These are phyloP conservation scores for Phrynosoma blainvillii DNA, from an alignment of 2,113 vertebrate species.

Conservation along the genomic window DNA sequence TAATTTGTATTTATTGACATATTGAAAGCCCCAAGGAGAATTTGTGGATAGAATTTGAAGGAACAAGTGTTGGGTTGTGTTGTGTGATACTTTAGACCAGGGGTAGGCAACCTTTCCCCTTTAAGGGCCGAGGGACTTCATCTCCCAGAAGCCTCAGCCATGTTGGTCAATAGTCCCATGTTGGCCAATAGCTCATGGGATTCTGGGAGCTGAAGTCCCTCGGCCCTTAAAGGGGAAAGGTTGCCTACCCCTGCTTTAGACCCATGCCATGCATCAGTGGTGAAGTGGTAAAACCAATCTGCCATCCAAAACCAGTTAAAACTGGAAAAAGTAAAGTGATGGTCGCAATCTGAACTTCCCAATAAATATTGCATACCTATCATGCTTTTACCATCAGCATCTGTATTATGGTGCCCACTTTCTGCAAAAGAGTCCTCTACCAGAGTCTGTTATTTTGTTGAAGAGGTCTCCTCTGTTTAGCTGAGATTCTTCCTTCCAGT, in stretches of 20 bases:
- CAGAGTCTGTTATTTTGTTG: neutral
- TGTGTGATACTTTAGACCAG: slow-evolving; percentile 5
- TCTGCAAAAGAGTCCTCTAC: neutral
- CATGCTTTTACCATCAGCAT: neutral
- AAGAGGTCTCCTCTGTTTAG: neutral
- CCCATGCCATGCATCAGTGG: neutral
- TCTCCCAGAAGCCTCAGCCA: too few species aligned
- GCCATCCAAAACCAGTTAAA: neutral
- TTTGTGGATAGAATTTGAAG: too few species aligned
- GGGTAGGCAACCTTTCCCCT: too few species aligned
- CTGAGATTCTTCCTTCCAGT: neutral
- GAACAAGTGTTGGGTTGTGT: neutral
- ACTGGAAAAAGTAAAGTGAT: neutral
- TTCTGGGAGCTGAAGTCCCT: too few species aligned
- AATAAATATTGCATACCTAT: neutral
- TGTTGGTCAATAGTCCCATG: too few species aligned
- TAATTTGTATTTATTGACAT: neutral
- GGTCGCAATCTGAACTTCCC: neutral
- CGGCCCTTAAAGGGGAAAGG: too few species aligned
- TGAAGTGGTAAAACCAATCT: neutral
- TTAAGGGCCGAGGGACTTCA: too few species aligned
- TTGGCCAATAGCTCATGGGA: too few species aligned
- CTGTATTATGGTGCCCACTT: neutral
- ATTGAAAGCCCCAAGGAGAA: neutral
- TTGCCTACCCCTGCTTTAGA: too few species aligned